Evolutionary conservation across 1,140 invertebrate genomes (phyloP), one percentile per base, ranked within the genome.

Genomic region (Pemphigus obesinymphae): DNA sequence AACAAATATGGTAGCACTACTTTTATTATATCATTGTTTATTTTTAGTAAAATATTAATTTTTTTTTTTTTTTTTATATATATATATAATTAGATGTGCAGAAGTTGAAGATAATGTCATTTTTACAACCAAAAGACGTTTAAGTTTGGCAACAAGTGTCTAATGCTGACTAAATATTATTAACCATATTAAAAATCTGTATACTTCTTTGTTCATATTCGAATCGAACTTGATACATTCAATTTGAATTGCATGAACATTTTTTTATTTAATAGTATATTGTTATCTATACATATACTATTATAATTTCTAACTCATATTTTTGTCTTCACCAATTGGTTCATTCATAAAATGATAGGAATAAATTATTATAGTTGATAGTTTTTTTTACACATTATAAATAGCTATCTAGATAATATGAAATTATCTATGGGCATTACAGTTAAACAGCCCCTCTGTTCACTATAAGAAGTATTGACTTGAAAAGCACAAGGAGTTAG

Each of bases 121-220:
- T 20, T 61, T 61, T 61, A 45, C 23, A 17, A 3, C 76, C 23
- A 80, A 61, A 80, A 80, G 55, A 45, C 55, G 55, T 45, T 45
- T 17, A 34, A 61, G 53, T 61, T 63, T 58, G 20, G 55, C 76
- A 61, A 80, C 76, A 34, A 61, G 23, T 58, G 76, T 80, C 17
- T 80, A 26, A 45, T 26, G 26, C 23, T 45, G 26, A 48, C 23
- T 48, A 72, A n/a, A n/a, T 63, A 8, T 43, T 20, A 70, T 20
- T 48, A 73, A 73, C 26, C 43, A n/a, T 17, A 1, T 70, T 45
- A 26, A 45, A n/a, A 70, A 45, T 70, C n/a, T 26, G 2, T 20
- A 73, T 29, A 45, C 13, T 45, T 11, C 6, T 45, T 2, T 31
- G 15, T 73, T 73, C 11, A 50, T n/a, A 73, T 31, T 20, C 13